Evolutionary conservation across 2,113 vertebrate genomes (phyloP).

Genomic region (Raja brachyura): DNA sequence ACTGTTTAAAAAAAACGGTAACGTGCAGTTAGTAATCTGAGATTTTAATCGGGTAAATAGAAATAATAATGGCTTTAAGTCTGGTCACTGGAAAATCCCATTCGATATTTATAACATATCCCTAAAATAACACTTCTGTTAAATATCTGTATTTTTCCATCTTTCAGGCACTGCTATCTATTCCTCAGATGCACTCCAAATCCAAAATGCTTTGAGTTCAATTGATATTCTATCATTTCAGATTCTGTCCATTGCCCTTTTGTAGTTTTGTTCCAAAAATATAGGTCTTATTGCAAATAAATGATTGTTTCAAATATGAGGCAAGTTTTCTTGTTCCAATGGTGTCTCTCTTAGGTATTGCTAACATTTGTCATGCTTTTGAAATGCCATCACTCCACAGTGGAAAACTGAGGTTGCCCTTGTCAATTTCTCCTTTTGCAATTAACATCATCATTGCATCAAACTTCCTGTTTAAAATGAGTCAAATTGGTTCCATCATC

Average conservation of each 20-base stretch:
- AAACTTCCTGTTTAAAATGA: not conserved
- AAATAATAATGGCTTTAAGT: not conserved
- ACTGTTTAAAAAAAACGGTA: too few relatives aligned
- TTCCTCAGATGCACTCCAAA: not conserved
- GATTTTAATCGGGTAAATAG: not conserved
- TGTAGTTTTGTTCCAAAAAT: too few relatives aligned
- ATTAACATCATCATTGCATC: not conserved
- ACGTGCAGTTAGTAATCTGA: too few relatives aligned
- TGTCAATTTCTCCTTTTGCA: not conserved
- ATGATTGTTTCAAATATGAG: too few relatives aligned
- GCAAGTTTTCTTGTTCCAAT: too few relatives aligned
- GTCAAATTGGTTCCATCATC: not conserved
- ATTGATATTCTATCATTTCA: not conserved
- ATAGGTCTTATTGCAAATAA: too few relatives aligned
- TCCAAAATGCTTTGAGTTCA: not conserved
- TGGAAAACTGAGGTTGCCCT: too few relatives aligned
- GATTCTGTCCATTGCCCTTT: too few relatives aligned
- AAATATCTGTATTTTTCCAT: not conserved
- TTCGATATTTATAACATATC: not conserved
- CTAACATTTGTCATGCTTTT: too few relatives aligned
- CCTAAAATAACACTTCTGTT: not conserved
- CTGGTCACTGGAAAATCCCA: not conserved
- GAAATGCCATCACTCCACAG: too few relatives aligned
- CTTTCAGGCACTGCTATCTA: not conserved
- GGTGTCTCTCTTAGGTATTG: too few relatives aligned